Evolutionary conservation across 2,797 vertebrate species (phyloP).

Genomic region (Lagorchestes hirsutus): DNA sequence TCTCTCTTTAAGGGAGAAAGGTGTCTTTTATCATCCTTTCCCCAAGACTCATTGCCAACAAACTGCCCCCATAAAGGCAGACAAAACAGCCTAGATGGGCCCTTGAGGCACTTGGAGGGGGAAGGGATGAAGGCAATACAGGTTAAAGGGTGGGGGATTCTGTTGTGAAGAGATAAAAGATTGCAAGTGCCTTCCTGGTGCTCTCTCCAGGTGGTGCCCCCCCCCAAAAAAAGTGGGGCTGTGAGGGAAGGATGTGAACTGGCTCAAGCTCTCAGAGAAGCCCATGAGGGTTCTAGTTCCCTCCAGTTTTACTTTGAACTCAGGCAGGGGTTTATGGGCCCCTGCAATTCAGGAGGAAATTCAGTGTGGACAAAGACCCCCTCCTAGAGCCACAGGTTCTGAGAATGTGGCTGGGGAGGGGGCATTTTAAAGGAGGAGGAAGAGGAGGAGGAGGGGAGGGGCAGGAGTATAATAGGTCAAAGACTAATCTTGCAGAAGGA

Average conservation of each 20-base stretch:
- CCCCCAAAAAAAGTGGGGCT: background rate
- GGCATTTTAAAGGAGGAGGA: background rate
- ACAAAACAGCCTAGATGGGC: background rate
- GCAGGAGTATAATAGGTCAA: background rate
- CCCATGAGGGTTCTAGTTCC: background rate
- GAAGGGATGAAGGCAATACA: background rate
- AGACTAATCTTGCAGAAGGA: slow-evolving; percentile 19
- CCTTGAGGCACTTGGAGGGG: background rate
- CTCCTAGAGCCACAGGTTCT: background rate
- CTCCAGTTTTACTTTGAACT: slow-evolving; percentile 34
- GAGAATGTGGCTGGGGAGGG: background rate
- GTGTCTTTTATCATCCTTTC: background rate
- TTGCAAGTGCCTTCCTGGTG: background rate
- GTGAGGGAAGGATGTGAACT: background rate
- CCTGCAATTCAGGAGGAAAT: slow-evolving; percentile 46
- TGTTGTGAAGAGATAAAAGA: slow-evolving; percentile 20
- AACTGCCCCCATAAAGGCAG: background rate
- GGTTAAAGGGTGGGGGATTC: background rate
- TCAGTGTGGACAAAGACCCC: background rate
- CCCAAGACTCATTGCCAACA: background rate
- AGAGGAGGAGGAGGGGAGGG: background rate
- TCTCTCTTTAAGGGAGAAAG: background rate
- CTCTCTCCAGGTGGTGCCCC: background rate
- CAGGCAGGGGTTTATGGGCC: background rate
- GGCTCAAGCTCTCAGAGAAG: background rate